These are phyloP conservation scores for Cordilura impudica DNA, from an alignment of 2,888 invertebrate genomes.

Conservation along the genomic window DNA sequence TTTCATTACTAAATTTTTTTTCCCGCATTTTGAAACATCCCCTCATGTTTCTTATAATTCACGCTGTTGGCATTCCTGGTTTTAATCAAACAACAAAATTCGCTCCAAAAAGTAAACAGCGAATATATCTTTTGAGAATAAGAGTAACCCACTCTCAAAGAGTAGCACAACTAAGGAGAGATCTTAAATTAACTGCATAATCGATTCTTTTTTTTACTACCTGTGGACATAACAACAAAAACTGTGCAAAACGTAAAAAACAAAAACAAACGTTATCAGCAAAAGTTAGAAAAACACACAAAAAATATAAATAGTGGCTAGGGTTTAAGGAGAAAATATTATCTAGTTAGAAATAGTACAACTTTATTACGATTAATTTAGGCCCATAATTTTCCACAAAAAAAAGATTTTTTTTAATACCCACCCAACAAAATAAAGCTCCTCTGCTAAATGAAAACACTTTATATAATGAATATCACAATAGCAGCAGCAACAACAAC, in stretches of 20 bases:
- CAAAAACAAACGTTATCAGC: slow-evolving; percentile 12
- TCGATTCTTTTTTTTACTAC: slow-evolving; percentile 24
- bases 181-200: slow-evolving; percentile 36
- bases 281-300: slow-evolving; percentile 6
- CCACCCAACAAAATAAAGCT: neutral
- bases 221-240: slow-evolving; percentile 44
- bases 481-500: neutral
- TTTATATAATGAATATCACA: neutral
- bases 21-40: too few species aligned
- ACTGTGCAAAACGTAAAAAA: slow-evolving; percentile 7
- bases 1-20: too few species aligned
- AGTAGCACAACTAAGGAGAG: neutral
- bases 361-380: neutral
- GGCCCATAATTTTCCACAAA: slow-evolving; percentile 12
- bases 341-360: too few species aligned
- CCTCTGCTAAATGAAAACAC: neutral
- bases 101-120: slow-evolving; percentile 14
- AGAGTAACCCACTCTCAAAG: slow-evolving; percentile 4
- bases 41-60: neutral
- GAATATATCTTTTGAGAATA: slow-evolving; percentile 42
- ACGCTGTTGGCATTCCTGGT: neutral
- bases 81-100: slow-evolving; percentile 19
- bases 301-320: neutral
- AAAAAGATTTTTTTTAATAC: too few species aligned
- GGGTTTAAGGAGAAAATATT: neutral